Percentiles rank a stretch among this genome's conserved stretches.
These are phyloP conservation scores for Molossus molossus DNA, from an alignment of 2,797 vertebrate species.

Conservation along the genomic window DNA sequence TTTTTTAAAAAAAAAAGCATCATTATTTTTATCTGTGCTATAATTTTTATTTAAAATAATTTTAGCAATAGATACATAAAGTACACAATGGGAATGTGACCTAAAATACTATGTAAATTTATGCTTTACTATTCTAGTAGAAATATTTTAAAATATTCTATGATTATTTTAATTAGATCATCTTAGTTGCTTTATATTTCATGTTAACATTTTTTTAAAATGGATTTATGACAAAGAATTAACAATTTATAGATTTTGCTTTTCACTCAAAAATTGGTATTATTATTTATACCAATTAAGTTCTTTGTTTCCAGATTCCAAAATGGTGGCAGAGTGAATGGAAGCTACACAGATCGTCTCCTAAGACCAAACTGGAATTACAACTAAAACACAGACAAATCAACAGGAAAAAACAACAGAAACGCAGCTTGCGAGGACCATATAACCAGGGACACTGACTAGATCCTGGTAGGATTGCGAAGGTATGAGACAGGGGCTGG, in stretches of 20 bases:
- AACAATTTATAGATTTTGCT: not conserved
- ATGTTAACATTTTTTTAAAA: not conserved
- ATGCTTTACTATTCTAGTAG: not conserved
- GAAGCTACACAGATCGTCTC: too few relatives aligned
- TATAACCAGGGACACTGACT: too few relatives aligned
- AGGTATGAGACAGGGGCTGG: too few relatives aligned
- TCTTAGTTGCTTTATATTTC: slow-evolving; percentile 21
- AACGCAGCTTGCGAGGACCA: too few relatives aligned
- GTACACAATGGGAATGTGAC: not conserved
- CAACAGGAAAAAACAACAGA: too few relatives aligned
- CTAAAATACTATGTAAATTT: slow-evolving; percentile 15
- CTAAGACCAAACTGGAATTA: too few relatives aligned
- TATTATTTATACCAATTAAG: not conserved
- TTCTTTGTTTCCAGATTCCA: not conserved
- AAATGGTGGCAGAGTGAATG: too few relatives aligned
- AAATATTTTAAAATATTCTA: not conserved
- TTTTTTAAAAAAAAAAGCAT: not conserved
- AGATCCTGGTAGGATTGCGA: too few relatives aligned
- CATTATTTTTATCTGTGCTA: not conserved
- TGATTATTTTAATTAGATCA: slow-evolving; percentile 9
- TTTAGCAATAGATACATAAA: not conserved
- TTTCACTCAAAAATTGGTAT: not conserved
- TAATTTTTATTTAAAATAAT: not conserved
- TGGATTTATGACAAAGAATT: not conserved
- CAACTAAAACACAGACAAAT: too few relatives aligned